phyloP scores from a whole-genome alignment of 1,140 invertebrate genomes.

The Drosophila virilis region DNA sequence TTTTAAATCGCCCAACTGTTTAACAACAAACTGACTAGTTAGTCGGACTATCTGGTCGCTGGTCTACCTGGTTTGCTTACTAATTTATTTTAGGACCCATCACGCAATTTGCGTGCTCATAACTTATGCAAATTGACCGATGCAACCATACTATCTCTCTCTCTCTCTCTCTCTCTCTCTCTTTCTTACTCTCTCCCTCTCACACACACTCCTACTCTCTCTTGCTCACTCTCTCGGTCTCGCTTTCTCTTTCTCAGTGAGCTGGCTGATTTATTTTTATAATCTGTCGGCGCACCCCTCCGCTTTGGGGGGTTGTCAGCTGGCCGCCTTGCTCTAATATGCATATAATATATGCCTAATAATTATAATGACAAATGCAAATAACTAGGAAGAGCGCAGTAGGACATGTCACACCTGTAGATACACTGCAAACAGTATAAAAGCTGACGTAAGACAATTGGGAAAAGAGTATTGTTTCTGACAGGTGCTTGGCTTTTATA shows the following conservation, averaged over 20 bases:
- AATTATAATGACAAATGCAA: slow-evolving; percentile 46
- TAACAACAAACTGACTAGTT: slow-evolving; percentile 8
- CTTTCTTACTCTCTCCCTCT: neutral
- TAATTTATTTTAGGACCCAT: slow-evolving; percentile 14
- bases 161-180: neutral
- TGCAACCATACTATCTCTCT: neutral
- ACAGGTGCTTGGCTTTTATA: too few species aligned
- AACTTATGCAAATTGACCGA: slow-evolving; percentile 36
- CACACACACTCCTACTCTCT: neutral
- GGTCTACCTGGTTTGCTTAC: slow-evolving; percentile 19
- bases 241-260: slow-evolving; percentile 2
- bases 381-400: neutral
- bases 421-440: neutral
- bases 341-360: slow-evolving; percentile 26
- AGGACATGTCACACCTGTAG: neutral
- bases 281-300: slow-evolving; percentile 10
- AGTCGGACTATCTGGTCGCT: neutral
- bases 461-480: too few species aligned
- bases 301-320: neutral
- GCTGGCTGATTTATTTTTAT: slow-evolving; percentile 45
- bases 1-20: neutral
- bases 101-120: slow-evolving; percentile 40
- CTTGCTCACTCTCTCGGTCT: neutral
- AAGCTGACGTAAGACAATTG: too few species aligned
- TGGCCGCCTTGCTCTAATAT: slow-evolving; percentile 13